Evolutionary conservation across 2,113 vertebrate genomes (phyloP).

Genomic region (Hirundichthys speculiger): DNA sequence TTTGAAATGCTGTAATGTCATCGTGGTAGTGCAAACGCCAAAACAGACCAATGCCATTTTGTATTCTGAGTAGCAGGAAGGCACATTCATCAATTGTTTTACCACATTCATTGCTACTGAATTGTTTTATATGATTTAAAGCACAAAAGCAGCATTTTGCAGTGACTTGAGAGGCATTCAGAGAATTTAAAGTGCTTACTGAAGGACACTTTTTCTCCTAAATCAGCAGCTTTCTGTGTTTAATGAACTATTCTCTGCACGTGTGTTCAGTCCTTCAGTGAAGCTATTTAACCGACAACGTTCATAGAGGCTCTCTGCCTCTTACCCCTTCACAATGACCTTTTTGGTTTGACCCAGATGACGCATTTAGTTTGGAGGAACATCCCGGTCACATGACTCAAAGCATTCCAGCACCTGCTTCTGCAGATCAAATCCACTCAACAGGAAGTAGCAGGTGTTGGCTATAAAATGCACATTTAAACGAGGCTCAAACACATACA

Average conservation of each 20-base stretch:
- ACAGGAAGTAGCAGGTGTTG: slow-evolving; percentile 80
- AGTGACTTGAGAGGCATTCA: slow-evolving; percentile 44
- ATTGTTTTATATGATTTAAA: slow-evolving; percentile 53
- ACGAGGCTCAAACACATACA: slow-evolving; percentile 58
- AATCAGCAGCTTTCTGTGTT: slow-evolving; percentile 63
- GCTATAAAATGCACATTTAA: slow-evolving; percentile 78
- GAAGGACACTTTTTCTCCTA: slow-evolving; percentile 61
- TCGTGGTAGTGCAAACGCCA: slow-evolving; percentile 74
- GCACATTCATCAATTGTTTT: slow-evolving; percentile 67
- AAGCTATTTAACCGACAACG: slow-evolving; percentile 57
- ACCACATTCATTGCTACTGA: slow-evolving; percentile 18
- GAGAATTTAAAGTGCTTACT: slow-evolving; percentile 60
- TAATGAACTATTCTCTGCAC: slow-evolving; percentile 27
- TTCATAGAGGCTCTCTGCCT: slow-evolving; percentile 52
- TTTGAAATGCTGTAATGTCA: slow-evolving; percentile 52
- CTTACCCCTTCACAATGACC: slow-evolving; percentile 67
- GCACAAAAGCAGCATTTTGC: slow-evolving; percentile 34
- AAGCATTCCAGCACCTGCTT: slow-evolving; percentile 79
- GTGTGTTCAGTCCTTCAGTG: slow-evolving; percentile 51
- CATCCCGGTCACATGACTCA: slow-evolving; percentile 75
- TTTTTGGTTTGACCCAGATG: slow-evolving; percentile 80
- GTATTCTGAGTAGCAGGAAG: slow-evolving; percentile 67
- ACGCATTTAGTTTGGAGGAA: slow-evolving; percentile 80
- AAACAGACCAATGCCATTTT: slow-evolving; percentile 51
- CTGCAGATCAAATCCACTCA: slow-evolving; percentile 78